These are phyloP conservation scores for Phanerotoma sp. DNA, from an alignment of 2,888 invertebrate species.

Conservation along the genomic window DNA sequence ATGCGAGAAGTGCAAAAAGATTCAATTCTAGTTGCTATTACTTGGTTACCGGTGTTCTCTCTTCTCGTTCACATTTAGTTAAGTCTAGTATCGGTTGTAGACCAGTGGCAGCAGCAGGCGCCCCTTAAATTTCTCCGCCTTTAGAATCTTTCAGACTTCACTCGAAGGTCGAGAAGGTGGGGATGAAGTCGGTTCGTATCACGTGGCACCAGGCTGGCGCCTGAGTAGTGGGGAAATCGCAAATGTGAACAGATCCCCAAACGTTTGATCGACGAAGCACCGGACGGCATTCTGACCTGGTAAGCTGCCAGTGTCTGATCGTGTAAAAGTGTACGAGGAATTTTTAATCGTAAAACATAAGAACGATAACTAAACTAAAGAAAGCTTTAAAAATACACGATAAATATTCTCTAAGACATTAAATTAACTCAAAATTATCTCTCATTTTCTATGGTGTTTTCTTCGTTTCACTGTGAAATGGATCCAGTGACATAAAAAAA, in stretches of 20 bases:
- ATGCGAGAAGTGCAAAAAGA: too few relatives aligned
- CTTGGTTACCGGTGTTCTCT: too few relatives aligned
- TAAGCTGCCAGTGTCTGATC: constrained; percentile 55
- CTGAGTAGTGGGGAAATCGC: constrained; percentile 26
- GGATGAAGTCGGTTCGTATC: constrained; percentile 22
- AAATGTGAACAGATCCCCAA: constrained; percentile 13
- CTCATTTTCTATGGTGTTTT: too few relatives aligned
- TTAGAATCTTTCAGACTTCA: constrained; percentile 5
- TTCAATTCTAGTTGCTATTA: too few relatives aligned
- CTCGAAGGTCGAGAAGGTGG: constrained; percentile 26
- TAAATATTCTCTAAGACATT: too few relatives aligned
- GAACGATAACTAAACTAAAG: too few relatives aligned
- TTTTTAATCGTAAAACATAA: too few relatives aligned
- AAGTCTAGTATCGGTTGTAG: background rate
- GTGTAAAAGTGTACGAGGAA: constrained; percentile 36
- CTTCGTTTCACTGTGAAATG: too few relatives aligned
- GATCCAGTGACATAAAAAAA: too few relatives aligned
- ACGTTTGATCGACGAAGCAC: background rate
- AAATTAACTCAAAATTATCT: too few relatives aligned
- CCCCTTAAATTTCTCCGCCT: constrained; percentile 22
- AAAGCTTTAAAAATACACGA: too few relatives aligned
- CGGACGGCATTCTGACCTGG: constrained; percentile 54
- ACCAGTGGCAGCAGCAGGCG: constrained; percentile 29
- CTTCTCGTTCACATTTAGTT: background rate
- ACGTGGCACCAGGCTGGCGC: constrained; percentile 36